A percentile compares a stretch with the other conserved stretches of the same genome.
These are phyloP conservation scores for Sesamia nonagrioides DNA, from an alignment of 1,140 invertebrate genomes.

Conservation along the genomic window DNA sequence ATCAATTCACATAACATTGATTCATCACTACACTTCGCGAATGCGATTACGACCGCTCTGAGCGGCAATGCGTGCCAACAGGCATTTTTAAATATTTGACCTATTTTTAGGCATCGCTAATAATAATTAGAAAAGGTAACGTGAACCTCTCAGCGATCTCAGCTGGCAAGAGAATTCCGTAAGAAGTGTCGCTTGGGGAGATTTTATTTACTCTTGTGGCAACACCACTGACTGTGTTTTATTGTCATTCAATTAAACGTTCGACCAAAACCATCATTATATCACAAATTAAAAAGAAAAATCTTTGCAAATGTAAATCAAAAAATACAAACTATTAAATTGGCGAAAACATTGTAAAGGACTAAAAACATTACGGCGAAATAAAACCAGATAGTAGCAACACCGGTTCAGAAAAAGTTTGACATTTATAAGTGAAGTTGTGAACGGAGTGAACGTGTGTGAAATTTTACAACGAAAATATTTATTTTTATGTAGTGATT, in stretches of 20 bases:
- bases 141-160: conserved; percentile 83
- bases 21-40: conserved; percentile 64
- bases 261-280: background rate
- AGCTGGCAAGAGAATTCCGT: conserved; percentile 71
- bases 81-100: conserved; percentile 85
- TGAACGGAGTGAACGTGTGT: conserved; percentile 83
- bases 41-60: conserved; percentile 73
- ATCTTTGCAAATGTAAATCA: background rate
- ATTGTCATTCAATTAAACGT: background rate
- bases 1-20: conserved; percentile 58
- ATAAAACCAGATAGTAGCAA: conserved; percentile 61
- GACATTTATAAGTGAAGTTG: conserved; percentile 81
- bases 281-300: background rate
- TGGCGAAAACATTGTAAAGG: background rate
- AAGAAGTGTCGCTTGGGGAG: conserved; percentile 59
- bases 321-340: background rate
- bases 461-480: conserved; percentile 67
- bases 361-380: conserved; percentile 48
- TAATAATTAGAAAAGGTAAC: conserved; percentile 87
- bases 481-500: conserved; percentile 83
- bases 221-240: conserved; percentile 51
- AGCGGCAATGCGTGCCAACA: conserved; percentile 76
- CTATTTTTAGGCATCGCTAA: conserved; percentile 86
- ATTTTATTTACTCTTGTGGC: conserved; percentile 59
- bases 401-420: conserved; percentile 68